Conservation (phyloP, 2,888 invertebrate genomes). For the Parapristionchus giblindavisi region DNA sequence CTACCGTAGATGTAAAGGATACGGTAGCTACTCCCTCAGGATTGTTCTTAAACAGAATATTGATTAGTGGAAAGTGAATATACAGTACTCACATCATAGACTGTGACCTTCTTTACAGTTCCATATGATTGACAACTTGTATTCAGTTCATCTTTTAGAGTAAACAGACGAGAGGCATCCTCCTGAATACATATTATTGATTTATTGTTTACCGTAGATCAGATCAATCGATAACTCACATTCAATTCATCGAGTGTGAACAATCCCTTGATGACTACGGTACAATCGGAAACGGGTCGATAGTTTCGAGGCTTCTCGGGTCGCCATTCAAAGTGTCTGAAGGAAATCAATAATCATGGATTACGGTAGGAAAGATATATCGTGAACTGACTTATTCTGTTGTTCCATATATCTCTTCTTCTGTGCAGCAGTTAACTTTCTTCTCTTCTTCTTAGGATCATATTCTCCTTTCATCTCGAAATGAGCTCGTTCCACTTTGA, state of each 20-base stretch:
- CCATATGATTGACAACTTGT: constrained; percentile 91
- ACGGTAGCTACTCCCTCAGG: constrained; percentile 93
- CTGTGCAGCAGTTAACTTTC: constrained; percentile 85
- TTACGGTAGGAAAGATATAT: too few relatives aligned
- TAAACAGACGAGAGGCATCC: constrained; percentile 86
- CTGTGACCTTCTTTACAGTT: constrained; percentile 86
- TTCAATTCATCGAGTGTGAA: constrained; percentile 90
- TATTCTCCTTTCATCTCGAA: constrained; percentile 87
- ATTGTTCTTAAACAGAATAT: constrained; percentile 75
- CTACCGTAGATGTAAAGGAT: constrained; percentile 86
- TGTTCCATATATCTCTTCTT: constrained; percentile 83
- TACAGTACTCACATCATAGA: constrained; percentile 83
- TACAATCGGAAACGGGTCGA: constrained; percentile 85
- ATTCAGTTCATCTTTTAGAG: constrained; percentile 88
- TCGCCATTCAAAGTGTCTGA: constrained; percentile 91
- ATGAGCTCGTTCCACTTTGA: constrained; percentile 89
- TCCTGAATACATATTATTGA: constrained; percentile 71
- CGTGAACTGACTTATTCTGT: constrained; percentile 86
- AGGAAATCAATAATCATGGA: neutral
- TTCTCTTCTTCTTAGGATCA: constrained; percentile 88
- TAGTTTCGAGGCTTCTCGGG: constrained; percentile 89
- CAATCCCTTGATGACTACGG: constrained; percentile 91
- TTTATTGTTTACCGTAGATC: neutral
- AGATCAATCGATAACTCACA: constrained; percentile 57
- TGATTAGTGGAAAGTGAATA: neutral